Base-by-base conservation (phyloP, 2,888 invertebrate species). In the Lochmaea crataegi region DNA sequence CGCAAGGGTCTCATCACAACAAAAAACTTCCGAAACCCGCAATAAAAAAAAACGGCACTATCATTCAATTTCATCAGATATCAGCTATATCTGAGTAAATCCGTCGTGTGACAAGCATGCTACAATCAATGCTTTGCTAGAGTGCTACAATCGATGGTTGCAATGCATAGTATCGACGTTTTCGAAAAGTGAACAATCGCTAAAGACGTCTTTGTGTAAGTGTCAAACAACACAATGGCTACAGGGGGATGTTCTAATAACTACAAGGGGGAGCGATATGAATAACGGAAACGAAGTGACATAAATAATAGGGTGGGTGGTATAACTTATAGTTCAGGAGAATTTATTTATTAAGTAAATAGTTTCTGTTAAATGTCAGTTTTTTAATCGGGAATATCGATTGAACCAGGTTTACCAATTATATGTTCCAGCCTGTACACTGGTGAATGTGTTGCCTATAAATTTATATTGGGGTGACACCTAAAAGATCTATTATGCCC, bases 201-300 rank as follows among this genome's bases (percentile, higher is more conserved):
- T 74, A 74, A 71, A 71, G 74, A 74, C 65, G 68, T 38, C 60
- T 71, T 80, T 80, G 80, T 80, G 77, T 78, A 77, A 79, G 76
- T 79, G 79, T 80, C 80, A 78, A 71, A 76, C 67, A 74, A 75
- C 77, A 79, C 78, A 79, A 78, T 79, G 68, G 73, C 73, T 38
- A 68, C 51, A 68, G 56, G 65, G 68, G 72, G 73, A 71, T 72
- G 68, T 65, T 63, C 63, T 72, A 73, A 77, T 75, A 73, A 76
- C 73, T 69, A 73, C 51, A 65, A 69, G 66, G 69, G 71, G 71
- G 67, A 67, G 71, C 53, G 71, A 70, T 65, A 73, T 77, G 75
- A 75, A 75, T 74, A 73, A 73, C 72, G 61, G 71, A 74, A 76
- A 77, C 75, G 75, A 76, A 77, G 76, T 77, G 77, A 51, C 72